Percentiles rank a stretch among this genome's conserved stretches.
phyloP scores from a whole-genome alignment of 2,888 invertebrate genomes.

The Pasiphila rectangulata region DNA sequence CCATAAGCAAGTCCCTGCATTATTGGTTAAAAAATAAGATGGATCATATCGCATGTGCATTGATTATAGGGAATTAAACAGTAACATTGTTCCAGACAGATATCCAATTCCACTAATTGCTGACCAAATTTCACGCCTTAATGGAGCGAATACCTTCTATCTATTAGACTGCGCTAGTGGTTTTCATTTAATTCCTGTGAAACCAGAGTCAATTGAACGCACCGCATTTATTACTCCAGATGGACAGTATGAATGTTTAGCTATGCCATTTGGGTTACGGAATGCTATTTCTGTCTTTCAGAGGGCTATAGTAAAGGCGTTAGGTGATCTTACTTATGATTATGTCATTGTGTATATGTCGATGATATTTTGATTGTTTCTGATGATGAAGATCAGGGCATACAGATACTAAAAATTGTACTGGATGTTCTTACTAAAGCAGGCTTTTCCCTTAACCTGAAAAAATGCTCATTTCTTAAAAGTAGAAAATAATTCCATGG shows the following conservation, averaged over 20 bases:
- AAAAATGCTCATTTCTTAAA: conserved; percentile 33
- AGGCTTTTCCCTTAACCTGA: conserved; percentile 32
- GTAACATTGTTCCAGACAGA: no score
- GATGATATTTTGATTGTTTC: conserved; percentile 28
- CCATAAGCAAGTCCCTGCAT: conserved; percentile 1
- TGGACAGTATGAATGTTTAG: no score
- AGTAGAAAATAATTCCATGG: conserved; percentile 24
- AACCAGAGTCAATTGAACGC: no score
- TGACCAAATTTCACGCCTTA: no score
- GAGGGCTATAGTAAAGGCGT: no score
- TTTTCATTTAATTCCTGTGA: not conserved
- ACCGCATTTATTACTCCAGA: no score
- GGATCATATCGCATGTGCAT: conserved; percentile 1
- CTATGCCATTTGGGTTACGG: no score
- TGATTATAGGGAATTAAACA: no score
- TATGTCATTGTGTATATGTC: no score
- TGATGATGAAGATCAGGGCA: conserved; percentile 2
- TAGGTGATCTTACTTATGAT: no score
- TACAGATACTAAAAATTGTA: conserved; percentile 15
- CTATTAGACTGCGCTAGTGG: not conserved
- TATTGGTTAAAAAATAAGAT: conserved; percentile 3
- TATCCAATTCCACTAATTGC: no score
- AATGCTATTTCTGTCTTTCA: no score
- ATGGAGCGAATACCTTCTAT: not conserved
- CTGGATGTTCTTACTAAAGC: conserved; percentile 6